Conservation (phyloP, 1,140 invertebrate genomes). For the Limonius californicus region DNA sequence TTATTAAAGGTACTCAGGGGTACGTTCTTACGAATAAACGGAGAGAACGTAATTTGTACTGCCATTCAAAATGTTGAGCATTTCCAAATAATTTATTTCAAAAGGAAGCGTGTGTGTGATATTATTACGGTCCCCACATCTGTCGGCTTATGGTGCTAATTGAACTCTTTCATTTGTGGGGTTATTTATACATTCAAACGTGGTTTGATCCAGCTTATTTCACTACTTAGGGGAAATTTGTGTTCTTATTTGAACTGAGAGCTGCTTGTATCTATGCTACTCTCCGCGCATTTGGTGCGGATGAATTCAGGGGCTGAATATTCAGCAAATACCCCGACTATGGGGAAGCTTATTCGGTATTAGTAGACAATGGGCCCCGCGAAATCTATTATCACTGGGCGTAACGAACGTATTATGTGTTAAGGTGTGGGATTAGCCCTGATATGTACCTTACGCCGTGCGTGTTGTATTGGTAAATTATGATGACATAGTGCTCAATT, state of each 20-base stretch:
- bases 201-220: too few relatives aligned
- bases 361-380: background rate
- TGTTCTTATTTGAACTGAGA: background rate
- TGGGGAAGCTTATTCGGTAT: slow-evolving; percentile 1
- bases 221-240: background rate
- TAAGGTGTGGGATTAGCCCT: background rate
- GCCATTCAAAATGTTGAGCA: too few relatives aligned
- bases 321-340: background rate
- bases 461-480: background rate
- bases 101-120: too few relatives aligned
- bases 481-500: background rate
- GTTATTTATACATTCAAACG: too few relatives aligned
- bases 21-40: too few relatives aligned
- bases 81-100: background rate
- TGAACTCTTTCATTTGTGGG: too few relatives aligned
- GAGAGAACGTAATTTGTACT: too few relatives aligned
- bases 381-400: slow-evolving; percentile 1
- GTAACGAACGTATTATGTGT: background rate
- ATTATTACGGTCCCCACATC: too few relatives aligned
- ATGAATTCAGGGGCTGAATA: background rate
- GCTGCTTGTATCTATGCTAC: background rate
- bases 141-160: too few relatives aligned
- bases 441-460: slow-evolving; percentile 1
- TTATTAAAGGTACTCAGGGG: too few relatives aligned
- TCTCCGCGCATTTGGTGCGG: background rate